These are phyloP conservation scores for Tragelaphus imberbis DNA, from an alignment of 2,113 vertebrate species.

Conservation along the genomic window DNA sequence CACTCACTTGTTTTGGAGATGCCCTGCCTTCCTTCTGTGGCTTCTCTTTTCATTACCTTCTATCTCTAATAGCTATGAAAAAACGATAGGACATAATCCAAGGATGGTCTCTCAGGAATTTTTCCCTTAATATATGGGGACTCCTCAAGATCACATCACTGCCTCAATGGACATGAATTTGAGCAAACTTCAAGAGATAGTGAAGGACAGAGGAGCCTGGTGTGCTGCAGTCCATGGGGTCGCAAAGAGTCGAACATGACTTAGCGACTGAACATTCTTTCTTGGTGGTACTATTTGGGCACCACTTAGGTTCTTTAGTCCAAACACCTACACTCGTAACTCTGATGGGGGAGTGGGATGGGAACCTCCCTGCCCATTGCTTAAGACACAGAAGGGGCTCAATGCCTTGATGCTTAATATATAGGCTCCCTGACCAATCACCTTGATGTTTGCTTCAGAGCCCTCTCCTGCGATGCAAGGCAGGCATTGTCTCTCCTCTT, in stretches of 20 bases:
- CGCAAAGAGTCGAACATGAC: rapidly evolving
- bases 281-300: background rate
- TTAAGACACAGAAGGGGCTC: background rate
- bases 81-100: background rate
- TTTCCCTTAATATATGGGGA: background rate
- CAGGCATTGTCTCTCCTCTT: background rate
- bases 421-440: background rate
- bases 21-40: background rate
- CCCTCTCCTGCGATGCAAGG: background rate
- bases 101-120: background rate
- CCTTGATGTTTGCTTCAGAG: background rate
- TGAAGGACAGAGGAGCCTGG: background rate
- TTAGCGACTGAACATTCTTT: background rate
- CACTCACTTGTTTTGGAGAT: background rate
- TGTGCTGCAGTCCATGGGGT: background rate
- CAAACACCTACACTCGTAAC: background rate
- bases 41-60: background rate
- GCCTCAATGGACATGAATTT: background rate
- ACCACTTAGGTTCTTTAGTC: background rate
- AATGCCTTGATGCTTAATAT: background rate
- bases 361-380: background rate
- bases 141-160: background rate
- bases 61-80: background rate
- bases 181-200: background rate
- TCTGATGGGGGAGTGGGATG: rapidly evolving